These are phyloP conservation scores for Battus philenor DNA, from an alignment of 1,140 invertebrate genomes.

Conservation along the genomic window DNA sequence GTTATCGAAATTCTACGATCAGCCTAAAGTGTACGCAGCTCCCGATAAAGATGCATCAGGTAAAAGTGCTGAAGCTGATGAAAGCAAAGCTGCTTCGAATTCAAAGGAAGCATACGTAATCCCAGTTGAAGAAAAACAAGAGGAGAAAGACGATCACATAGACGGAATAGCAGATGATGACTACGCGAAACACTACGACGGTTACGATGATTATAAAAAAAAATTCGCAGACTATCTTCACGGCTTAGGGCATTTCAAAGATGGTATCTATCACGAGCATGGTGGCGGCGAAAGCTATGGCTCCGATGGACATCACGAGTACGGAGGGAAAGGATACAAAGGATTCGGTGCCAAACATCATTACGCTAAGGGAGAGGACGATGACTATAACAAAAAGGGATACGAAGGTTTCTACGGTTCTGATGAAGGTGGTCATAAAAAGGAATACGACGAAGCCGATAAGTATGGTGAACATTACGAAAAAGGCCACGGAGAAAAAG, in stretches of 20 bases:
- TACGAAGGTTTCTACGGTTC: constrained; percentile 47
- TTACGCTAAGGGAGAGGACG: constrained; percentile 50
- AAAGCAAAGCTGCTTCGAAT: constrained; percentile 37
- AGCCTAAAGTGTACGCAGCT: constrained; percentile 44
- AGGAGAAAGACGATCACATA: constrained; percentile 36
- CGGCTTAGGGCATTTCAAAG: constrained; percentile 36
- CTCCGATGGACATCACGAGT: constrained; percentile 39
- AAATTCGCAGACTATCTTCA: constrained; percentile 50
- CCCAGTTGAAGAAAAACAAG: constrained; percentile 49
- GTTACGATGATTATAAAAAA: constrained; percentile 39
- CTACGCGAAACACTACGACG: constrained; percentile 53
- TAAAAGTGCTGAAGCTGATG: constrained; percentile 38
- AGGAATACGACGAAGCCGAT: constrained; percentile 38
- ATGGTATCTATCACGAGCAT: constrained; percentile 37
- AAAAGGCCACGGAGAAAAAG: constrained; percentile 77
- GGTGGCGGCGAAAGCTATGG: constrained; percentile 48
- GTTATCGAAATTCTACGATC: constrained; percentile 53
- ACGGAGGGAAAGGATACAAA: constrained; percentile 63
- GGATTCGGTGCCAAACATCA: constrained; percentile 49
- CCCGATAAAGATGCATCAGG: constrained; percentile 30
- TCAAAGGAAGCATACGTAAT: constrained; percentile 42
- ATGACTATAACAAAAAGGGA: constrained; percentile 52
- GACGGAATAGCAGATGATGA: constrained; percentile 57
- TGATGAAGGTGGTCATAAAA: constrained; percentile 37
- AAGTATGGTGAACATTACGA: constrained; percentile 58